phyloP scores from a whole-genome alignment of 2,113 vertebrate species.

The Scomber japonicus region DNA sequence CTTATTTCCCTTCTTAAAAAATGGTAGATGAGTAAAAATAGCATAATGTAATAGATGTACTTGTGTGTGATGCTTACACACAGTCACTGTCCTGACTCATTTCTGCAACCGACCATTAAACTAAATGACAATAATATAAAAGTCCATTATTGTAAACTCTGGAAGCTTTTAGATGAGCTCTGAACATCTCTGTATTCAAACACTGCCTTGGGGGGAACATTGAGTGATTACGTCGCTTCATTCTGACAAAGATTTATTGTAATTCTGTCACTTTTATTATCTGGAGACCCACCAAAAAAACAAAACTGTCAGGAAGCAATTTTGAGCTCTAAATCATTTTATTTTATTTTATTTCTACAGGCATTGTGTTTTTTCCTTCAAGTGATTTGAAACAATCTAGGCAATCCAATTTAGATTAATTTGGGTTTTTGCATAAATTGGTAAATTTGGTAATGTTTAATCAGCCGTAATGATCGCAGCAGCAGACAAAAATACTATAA shows the following conservation, averaged over 20 bases:
- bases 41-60: too few species aligned
- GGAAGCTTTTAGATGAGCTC: conserved; percentile 2
- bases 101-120: neutral
- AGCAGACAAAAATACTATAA: conserved; percentile 44
- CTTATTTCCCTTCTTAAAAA: neutral
- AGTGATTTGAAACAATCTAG: neutral
- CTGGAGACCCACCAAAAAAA: conserved; percentile 22
- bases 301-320: conserved; percentile 8
- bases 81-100: too few species aligned
- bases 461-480: conserved; percentile 49
- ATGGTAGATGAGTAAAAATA: neutral
- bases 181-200: conserved; percentile 25
- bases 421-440: conserved; percentile 16
- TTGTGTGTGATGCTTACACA: too few species aligned
- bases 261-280: conserved; percentile 21
- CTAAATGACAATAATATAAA: neutral
- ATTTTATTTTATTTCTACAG: too few species aligned
- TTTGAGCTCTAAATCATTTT: conserved; percentile 18
- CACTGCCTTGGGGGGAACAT: neutral
- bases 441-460: conserved; percentile 49
- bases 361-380: neutral
- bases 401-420: conserved; percentile 10
- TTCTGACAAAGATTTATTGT: conserved; percentile 14
- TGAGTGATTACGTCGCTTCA: neutral
- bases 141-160: neutral